phyloP scores from a whole-genome alignment of 2,113 vertebrate species.

The Lophotis ruficrista region DNA sequence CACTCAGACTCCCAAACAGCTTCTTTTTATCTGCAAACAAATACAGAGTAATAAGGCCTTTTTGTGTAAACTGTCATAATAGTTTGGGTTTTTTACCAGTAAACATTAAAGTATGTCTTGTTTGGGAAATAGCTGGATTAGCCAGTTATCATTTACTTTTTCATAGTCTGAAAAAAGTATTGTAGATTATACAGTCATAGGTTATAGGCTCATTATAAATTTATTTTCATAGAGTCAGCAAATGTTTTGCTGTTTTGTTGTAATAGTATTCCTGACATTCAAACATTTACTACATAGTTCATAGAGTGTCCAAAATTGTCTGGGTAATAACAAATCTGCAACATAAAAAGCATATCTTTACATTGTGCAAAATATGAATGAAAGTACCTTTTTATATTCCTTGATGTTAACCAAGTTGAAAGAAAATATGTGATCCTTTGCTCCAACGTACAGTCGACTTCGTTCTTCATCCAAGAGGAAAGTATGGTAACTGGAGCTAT shows the following conservation, averaged over 20 bases:
- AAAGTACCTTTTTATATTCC: constrained; percentile 89
- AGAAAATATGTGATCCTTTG: constrained; percentile 97
- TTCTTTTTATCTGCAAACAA: background rate
- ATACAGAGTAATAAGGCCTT: background rate
- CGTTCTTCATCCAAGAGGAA: constrained; percentile 97
- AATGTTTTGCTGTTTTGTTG: background rate
- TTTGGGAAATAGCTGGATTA: background rate
- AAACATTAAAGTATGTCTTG: background rate
- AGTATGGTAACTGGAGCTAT: constrained; percentile 96
- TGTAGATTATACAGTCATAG: background rate
- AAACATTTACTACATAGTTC: background rate
- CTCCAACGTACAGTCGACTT: constrained; percentile 91
- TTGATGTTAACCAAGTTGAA: constrained; percentile 96
- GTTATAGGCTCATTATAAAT: background rate
- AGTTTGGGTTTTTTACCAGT: background rate
- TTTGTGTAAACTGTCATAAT: background rate
- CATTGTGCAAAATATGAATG: background rate
- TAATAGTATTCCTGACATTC: background rate
- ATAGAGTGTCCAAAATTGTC: background rate
- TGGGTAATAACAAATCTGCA: background rate
- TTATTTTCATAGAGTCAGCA: background rate
- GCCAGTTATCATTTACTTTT: background rate
- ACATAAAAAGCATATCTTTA: background rate
- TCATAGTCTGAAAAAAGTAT: background rate
- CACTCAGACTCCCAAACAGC: background rate